A percentile compares a stretch with the other conserved stretches of the same genome.
phyloP scores from a whole-genome alignment of 2,797 vertebrate species.

The Paedocypris micromegethes region DNA sequence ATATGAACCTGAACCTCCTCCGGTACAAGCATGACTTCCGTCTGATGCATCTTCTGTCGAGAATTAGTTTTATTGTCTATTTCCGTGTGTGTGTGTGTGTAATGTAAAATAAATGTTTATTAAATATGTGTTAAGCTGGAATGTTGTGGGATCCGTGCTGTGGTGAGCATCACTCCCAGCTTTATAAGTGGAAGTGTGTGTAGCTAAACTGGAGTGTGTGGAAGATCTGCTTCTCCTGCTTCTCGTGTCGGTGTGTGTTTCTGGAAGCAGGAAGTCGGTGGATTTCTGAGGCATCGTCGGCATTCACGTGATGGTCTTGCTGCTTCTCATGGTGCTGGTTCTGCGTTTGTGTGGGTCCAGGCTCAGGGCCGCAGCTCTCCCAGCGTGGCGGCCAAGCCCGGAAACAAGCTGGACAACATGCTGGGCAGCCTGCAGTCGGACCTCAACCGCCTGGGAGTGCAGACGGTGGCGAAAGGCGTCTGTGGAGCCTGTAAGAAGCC shows the following conservation, averaged over 20 bases:
- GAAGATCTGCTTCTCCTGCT: too few relatives aligned
- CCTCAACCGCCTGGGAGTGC: conserved; percentile 80
- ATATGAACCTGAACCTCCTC: conserved; percentile 63
- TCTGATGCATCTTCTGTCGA: too few relatives aligned
- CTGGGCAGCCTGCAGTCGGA: conserved; percentile 83
- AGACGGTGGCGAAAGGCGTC: conserved; percentile 82
- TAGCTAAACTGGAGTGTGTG: too few relatives aligned
- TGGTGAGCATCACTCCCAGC: too few relatives aligned
- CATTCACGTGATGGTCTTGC: background rate
- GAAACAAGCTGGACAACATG: conserved; percentile 84
- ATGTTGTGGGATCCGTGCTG: too few relatives aligned
- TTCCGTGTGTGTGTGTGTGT: too few relatives aligned
- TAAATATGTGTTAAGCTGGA: too few relatives aligned
- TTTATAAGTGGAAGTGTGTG: too few relatives aligned
- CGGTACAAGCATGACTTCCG: conserved; percentile 72
- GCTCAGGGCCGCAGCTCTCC: conserved; percentile 66
- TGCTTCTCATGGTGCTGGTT: background rate
- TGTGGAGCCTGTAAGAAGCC: conserved; percentile 85
- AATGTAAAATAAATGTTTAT: too few relatives aligned
- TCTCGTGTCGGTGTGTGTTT: too few relatives aligned
- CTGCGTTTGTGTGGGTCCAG: conserved; percentile 69
- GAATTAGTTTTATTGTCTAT: too few relatives aligned
- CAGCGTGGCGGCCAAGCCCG: conserved; percentile 50
- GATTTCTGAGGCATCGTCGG: background rate
- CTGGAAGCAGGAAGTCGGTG: too few relatives aligned